These are phyloP conservation scores for Exephanes ischioxanthus DNA, from an alignment of 2,888 invertebrate genomes.

Conservation along the genomic window DNA sequence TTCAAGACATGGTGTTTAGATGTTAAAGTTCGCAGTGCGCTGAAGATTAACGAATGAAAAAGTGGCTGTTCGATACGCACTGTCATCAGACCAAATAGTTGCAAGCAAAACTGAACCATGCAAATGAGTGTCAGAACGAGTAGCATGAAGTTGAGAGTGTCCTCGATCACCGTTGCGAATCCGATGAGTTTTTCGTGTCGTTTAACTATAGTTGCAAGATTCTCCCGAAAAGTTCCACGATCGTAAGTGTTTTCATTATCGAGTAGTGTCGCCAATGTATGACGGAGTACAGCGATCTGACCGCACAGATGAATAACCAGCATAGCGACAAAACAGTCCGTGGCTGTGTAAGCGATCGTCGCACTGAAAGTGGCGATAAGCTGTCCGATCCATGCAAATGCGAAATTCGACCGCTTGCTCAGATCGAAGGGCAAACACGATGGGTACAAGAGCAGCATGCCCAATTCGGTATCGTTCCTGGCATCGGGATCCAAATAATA, in stretches of 20 bases:
- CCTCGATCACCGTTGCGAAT: constrained; percentile 68
- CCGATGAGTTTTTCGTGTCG: constrained; percentile 60
- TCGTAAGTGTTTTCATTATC: constrained; percentile 35
- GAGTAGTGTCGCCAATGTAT: constrained; percentile 3
- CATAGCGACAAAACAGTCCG: constrained; percentile 71
- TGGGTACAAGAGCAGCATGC: constrained; percentile 21
- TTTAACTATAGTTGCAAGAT: constrained; percentile 52
- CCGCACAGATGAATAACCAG: constrained; percentile 69
- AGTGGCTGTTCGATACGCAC: constrained; percentile 60
- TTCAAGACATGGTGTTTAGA: too few species aligned
- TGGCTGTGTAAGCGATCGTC: constrained; percentile 63
- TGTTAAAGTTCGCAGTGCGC: too few species aligned
- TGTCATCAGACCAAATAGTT: constrained; percentile 72
- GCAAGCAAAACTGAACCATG: constrained; percentile 74
- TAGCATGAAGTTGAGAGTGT: constrained; percentile 74
- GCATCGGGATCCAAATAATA: constrained; percentile 22
- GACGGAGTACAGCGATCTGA: constrained; percentile 66
- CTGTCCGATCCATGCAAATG: constrained; percentile 60
- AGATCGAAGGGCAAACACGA: constrained; percentile 63
- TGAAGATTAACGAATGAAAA: too few species aligned
- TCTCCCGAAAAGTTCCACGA: constrained; percentile 19
- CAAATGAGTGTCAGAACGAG: constrained; percentile 73
- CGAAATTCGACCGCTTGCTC: constrained; percentile 22
- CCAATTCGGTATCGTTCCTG: constrained; percentile 27
- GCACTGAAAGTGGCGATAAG: constrained; percentile 50